Percentiles rank a stretch among this genome's conserved stretches.
phyloP scores from a whole-genome alignment of 2,888 invertebrate species.

The Polydrusus pterygomalis region DNA sequence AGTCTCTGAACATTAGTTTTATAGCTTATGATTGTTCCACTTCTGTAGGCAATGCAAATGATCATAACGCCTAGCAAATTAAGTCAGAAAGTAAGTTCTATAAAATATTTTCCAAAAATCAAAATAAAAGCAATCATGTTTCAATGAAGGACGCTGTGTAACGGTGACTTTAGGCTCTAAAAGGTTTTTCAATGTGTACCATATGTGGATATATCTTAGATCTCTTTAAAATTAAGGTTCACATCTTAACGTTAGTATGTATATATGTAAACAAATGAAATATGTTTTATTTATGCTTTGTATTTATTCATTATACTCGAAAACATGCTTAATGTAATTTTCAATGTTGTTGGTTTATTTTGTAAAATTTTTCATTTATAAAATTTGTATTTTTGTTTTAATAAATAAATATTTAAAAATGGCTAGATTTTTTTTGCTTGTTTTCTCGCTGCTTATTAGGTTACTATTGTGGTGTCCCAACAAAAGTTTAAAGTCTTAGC shows the following conservation, averaged over 20 bases:
- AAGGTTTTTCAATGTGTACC: slow-evolving; percentile 70
- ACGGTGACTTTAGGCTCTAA: slow-evolving; percentile 67
- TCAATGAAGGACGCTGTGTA: slow-evolving; percentile 31
- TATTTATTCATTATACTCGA: slow-evolving; percentile 64
- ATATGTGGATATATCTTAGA: slow-evolving; percentile 72
- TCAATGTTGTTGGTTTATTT: slow-evolving; percentile 66
- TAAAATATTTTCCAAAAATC: not conserved
- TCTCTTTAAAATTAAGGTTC: slow-evolving; percentile 63
- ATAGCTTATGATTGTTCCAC: too few species aligned
- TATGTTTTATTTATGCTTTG: slow-evolving; percentile 64
- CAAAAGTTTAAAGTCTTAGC: not conserved
- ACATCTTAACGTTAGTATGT: slow-evolving; percentile 64
- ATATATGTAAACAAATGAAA: slow-evolving; percentile 64
- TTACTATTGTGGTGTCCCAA: too few species aligned
- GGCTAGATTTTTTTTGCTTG: too few species aligned
- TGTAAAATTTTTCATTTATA: slow-evolving; percentile 64
- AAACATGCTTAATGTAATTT: slow-evolving; percentile 63
- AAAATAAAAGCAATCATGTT: not conserved
- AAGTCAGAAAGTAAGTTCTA: too few species aligned
- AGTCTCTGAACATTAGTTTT: too few species aligned
- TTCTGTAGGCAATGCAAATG: too few species aligned
- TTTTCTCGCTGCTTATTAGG: too few species aligned
- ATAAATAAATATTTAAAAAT: slow-evolving; percentile 63
- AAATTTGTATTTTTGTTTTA: slow-evolving; percentile 66
- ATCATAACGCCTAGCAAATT: too few species aligned